A percentile compares a stretch with the other conserved stretches of the same genome.
Evolutionary conservation across 2,113 vertebrate genomes (phyloP).

Genomic region (Neofelis nebulosa): DNA sequence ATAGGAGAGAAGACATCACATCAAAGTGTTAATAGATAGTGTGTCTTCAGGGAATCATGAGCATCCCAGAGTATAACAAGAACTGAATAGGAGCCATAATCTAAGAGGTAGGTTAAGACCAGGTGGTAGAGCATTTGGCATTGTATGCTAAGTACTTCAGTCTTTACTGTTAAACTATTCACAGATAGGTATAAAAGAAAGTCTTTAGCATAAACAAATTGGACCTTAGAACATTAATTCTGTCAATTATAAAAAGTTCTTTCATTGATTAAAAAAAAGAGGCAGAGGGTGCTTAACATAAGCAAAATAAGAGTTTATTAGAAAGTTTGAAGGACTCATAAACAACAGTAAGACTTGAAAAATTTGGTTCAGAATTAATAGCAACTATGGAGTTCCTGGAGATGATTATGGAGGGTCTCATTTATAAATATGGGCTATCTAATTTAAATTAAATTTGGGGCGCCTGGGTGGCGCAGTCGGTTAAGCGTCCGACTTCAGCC

Average conservation of each 20-base stretch:
- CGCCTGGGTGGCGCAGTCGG: no score
- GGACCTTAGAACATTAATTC: neutral
- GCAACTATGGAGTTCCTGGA: neutral
- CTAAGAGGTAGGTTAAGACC: neutral
- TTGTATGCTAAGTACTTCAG: neutral
- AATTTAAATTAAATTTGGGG: neutral
- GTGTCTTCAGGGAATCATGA: neutral
- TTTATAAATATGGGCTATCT: neutral
- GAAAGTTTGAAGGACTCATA: neutral
- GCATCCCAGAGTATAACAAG: neutral
- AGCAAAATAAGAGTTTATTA: neutral
- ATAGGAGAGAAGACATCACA: neutral
- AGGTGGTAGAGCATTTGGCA: neutral
- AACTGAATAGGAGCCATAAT: neutral
- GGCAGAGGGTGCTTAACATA: neutral
- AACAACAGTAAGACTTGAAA: neutral
- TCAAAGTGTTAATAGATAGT: neutral
- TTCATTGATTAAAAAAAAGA: neutral
- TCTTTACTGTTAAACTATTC: neutral
- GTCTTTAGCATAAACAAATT: neutral
- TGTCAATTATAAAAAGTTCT: neutral
- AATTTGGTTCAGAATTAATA: neutral
- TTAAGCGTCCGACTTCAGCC: no score
- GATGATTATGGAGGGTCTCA: neutral
- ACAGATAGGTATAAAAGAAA: neutral